These are phyloP conservation scores for Diogma glabrata DNA, from an alignment of 2,888 invertebrate genomes.

Conservation along the genomic window DNA sequence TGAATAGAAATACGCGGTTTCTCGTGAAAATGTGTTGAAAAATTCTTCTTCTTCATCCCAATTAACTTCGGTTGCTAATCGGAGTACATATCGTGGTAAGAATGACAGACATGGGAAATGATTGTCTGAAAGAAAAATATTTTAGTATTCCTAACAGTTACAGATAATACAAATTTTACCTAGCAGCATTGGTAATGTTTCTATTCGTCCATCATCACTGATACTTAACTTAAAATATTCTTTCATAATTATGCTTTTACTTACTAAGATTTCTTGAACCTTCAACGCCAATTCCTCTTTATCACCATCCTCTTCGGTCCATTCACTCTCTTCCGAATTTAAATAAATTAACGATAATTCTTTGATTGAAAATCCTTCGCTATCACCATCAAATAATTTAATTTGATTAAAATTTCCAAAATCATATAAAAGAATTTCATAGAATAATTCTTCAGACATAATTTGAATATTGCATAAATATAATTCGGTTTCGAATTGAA, in stretches of 20 bases:
- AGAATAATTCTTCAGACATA: slow-evolving; percentile 69
- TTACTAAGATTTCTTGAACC: slow-evolving; percentile 52
- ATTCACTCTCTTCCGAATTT: slow-evolving; percentile 58
- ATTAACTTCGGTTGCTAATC: slow-evolving; percentile 78
- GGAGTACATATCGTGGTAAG: slow-evolving; percentile 68
- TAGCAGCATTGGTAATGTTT: slow-evolving; percentile 70
- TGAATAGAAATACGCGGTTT: slow-evolving; percentile 69
- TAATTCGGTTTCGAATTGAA: slow-evolving; percentile 81
- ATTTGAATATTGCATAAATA: slow-evolving; percentile 67
- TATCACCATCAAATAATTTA: slow-evolving; percentile 44
- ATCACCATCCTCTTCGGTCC: slow-evolving; percentile 61
- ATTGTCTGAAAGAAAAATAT: slow-evolving; percentile 47
- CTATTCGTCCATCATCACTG: slow-evolving; percentile 52
- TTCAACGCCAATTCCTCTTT: slow-evolving; percentile 64
- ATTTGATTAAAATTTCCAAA: slow-evolving; percentile 85
- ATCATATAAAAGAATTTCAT: slow-evolving; percentile 78
- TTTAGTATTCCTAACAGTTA: slow-evolving; percentile 6
- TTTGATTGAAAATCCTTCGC: slow-evolving; percentile 48
- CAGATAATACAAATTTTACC: slow-evolving; percentile 39
- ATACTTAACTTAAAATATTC: slow-evolving; percentile 88
- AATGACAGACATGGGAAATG: slow-evolving; percentile 73
- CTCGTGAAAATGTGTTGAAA: slow-evolving; percentile 67
- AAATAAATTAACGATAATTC: slow-evolving; percentile 66
- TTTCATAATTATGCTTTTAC: slow-evolving; percentile 67
- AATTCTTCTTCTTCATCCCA: slow-evolving; percentile 81